Evolutionary conservation across 2,797 vertebrate species (phyloP).

Genomic region (Pristis pectinata): DNA sequence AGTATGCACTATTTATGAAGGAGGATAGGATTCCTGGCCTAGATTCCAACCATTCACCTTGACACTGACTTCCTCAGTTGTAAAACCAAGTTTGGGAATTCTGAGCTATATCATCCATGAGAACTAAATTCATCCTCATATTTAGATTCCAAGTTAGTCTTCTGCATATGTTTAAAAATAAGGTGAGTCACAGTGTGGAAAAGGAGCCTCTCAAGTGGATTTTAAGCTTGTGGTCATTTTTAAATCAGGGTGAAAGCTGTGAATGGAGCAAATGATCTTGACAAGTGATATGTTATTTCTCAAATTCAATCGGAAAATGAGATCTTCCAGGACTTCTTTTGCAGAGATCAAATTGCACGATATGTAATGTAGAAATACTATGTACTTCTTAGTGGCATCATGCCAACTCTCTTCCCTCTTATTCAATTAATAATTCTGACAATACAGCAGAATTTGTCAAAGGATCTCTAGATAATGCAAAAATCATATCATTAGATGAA

Average conservation of each 20-base stretch:
- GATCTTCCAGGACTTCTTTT: background rate
- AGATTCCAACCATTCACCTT: background rate
- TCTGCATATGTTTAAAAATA: background rate
- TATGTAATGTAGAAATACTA: background rate
- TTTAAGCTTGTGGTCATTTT: background rate
- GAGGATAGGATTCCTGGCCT: background rate
- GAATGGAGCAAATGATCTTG: background rate
- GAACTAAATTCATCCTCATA: background rate
- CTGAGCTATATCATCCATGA: background rate
- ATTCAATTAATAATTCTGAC: background rate
- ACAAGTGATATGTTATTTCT: background rate
- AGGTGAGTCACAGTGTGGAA: background rate
- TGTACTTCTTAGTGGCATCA: background rate
- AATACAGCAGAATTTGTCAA: background rate
- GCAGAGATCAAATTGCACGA: background rate
- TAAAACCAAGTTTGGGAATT: background rate
- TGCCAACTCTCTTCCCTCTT: background rate
- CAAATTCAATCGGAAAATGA: background rate
- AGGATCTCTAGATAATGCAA: background rate
- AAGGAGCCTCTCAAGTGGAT: background rate
- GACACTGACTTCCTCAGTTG: background rate
- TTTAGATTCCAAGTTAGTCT: background rate
- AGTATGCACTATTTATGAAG: background rate
- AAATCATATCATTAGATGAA: background rate
- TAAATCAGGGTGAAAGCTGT: background rate